Evolutionary conservation across 2,113 vertebrate species (phyloP).

Genomic region (Ochotona princeps): DNA sequence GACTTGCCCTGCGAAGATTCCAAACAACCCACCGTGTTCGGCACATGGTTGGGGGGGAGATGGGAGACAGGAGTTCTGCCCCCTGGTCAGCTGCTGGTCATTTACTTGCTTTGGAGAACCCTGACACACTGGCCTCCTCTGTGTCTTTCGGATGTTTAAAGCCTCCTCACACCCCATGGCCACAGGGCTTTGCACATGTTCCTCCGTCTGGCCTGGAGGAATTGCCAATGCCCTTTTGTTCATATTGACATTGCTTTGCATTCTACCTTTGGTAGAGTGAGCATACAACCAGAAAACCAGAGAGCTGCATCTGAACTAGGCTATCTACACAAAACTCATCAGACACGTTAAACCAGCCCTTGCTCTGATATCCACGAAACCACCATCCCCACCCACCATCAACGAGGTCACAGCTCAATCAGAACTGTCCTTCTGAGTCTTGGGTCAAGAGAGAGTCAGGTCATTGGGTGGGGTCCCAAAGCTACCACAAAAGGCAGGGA

Average conservation of each 20-base stretch:
- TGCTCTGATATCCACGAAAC: neutral
- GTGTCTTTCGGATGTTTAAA: neutral
- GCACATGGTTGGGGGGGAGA: no score
- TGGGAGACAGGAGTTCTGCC: neutral
- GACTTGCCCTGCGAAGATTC: neutral
- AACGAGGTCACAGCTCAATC: neutral
- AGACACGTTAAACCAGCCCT: accelerated
- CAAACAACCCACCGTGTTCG: neutral
- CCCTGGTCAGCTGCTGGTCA: neutral
- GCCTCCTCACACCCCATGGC: neutral
- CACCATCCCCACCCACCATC: neutral
- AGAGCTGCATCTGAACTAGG: neutral
- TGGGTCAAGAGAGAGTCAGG: neutral
- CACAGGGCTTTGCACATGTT: neutral
- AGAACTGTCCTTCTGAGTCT: neutral
- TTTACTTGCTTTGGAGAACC: neutral
- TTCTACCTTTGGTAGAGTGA: neutral
- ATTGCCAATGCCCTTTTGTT: no score
- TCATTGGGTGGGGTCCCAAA: neutral
- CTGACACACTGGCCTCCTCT: neutral
- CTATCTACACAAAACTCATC: neutral
- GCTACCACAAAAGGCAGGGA: neutral
- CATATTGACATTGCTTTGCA: no score
- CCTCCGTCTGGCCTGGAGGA: neutral
- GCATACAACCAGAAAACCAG: neutral